Percentiles rank a stretch among this genome's conserved stretches.
These are phyloP conservation scores for Aphidoletes aphidimyza DNA, from an alignment of 2,888 invertebrate species.

Conservation along the genomic window DNA sequence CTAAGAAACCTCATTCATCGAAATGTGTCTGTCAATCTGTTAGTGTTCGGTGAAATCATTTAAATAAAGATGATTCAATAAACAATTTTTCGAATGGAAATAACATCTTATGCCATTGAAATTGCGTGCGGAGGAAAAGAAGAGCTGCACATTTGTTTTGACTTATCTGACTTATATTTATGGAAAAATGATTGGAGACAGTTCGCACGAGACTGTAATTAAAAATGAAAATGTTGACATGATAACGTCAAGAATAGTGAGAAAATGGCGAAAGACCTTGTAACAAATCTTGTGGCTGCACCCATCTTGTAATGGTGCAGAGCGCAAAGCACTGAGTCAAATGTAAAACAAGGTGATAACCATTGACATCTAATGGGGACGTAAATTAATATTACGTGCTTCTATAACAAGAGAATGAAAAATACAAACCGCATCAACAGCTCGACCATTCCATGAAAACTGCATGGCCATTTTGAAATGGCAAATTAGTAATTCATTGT, in stretches of 20 bases:
- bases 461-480: background rate
- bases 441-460: background rate
- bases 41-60: no score
- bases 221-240: background rate
- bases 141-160: no score
- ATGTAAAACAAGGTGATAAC: no score
- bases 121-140: no score
- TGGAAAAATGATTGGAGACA: background rate
- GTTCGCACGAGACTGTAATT: background rate
- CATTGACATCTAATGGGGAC: no score
- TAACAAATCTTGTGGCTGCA: slow-evolving; percentile 24
- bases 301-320: background rate
- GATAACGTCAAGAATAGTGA: background rate
- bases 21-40: no score
- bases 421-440: background rate
- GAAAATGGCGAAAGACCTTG: slow-evolving; percentile 26
- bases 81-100: no score
- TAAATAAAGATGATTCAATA: no score
- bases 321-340: background rate
- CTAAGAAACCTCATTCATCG: no score
- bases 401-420: background rate
- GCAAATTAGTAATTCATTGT: background rate
- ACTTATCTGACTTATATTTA: background rate
- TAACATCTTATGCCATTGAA: no score
- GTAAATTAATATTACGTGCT: no score